A percentile compares a stretch with the other conserved stretches of the same genome.
These are phyloP conservation scores for Vulpes vulpes DNA, from an alignment of 2,113 vertebrate genomes.

Conservation along the genomic window DNA sequence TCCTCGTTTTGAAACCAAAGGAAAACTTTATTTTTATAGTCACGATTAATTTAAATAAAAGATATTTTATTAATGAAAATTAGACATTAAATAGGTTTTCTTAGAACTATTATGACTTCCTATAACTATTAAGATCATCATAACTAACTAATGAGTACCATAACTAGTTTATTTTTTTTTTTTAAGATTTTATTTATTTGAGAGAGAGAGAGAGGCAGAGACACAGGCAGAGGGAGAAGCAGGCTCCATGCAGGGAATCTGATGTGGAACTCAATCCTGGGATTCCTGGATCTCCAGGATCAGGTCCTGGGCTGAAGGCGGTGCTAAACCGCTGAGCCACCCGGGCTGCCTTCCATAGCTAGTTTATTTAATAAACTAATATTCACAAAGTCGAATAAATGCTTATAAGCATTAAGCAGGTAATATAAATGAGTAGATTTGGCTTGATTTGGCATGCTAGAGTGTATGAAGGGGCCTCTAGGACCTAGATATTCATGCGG, in stretches of 20 bases:
- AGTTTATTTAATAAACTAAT: background rate
- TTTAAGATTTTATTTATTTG: too few species aligned
- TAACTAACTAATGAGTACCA: background rate
- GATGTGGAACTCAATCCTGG: too few species aligned
- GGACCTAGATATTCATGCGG: background rate
- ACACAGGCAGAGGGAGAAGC: too few species aligned
- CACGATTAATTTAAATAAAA: constrained; percentile 35
- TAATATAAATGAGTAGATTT: background rate
- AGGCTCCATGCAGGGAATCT: too few species aligned
- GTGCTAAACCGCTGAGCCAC: too few species aligned
- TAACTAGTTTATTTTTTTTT: background rate
- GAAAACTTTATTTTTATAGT: constrained; percentile 34
- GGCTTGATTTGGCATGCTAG: background rate
- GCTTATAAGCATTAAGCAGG: background rate
- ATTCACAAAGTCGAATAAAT: constrained; percentile 22
- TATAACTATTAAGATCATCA: background rate
- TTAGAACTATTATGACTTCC: background rate
- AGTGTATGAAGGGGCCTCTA: background rate
- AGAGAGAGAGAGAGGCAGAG: too few species aligned
- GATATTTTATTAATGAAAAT: constrained; percentile 26
- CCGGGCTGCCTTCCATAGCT: background rate
- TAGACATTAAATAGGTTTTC: background rate
- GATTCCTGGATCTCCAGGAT: too few species aligned
- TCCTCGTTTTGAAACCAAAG: constrained; percentile 32
- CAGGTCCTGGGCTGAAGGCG: too few species aligned